These are phyloP conservation scores for Drosophila rhopaloa DNA, from an alignment of 1,140 invertebrate genomes.

Conservation along the genomic window DNA sequence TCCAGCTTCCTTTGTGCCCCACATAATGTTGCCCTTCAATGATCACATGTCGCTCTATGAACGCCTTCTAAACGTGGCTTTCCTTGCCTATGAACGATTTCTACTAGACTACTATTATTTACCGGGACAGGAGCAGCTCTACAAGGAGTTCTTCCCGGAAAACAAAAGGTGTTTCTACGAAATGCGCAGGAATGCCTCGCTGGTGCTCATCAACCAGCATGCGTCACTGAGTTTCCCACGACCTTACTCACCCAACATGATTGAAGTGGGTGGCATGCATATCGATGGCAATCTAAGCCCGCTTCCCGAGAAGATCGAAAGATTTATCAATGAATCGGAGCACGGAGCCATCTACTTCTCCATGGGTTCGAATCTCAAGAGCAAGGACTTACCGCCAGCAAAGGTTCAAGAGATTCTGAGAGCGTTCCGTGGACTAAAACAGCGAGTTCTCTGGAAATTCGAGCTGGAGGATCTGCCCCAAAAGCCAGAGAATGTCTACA, in stretches of 20 bases:
- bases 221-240: constrained; percentile 82
- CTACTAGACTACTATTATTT: constrained; percentile 63
- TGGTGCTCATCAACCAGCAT: constrained; percentile 86
- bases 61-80: constrained; percentile 67
- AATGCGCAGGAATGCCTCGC: constrained; percentile 85
- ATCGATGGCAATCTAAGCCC: constrained; percentile 66
- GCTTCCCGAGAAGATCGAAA: constrained; percentile 68
- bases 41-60: constrained; percentile 79
- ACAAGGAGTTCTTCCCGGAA: constrained; percentile 69
- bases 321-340: constrained; percentile 79
- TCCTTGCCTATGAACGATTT: constrained; percentile 43
- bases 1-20: constrained; percentile 52
- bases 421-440: constrained; percentile 85
- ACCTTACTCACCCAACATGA: constrained; percentile 84
- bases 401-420: constrained; percentile 85
- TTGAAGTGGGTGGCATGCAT: constrained; percentile 85
- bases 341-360: constrained; percentile 87
- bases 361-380: constrained; percentile 79
- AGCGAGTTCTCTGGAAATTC: constrained; percentile 88
- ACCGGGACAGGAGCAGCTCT: constrained; percentile 59
- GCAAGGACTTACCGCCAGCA: constrained; percentile 73
- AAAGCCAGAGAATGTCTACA: constrained; percentile 86
- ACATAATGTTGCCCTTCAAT: constrained; percentile 55
- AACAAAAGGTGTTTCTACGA: constrained; percentile 31
- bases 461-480: constrained; percentile 85